Evolutionary conservation across 2,113 vertebrate genomes (phyloP), one percentile per base, ranked within the genome.

Genomic region (Neolamprologus toae): DNA sequence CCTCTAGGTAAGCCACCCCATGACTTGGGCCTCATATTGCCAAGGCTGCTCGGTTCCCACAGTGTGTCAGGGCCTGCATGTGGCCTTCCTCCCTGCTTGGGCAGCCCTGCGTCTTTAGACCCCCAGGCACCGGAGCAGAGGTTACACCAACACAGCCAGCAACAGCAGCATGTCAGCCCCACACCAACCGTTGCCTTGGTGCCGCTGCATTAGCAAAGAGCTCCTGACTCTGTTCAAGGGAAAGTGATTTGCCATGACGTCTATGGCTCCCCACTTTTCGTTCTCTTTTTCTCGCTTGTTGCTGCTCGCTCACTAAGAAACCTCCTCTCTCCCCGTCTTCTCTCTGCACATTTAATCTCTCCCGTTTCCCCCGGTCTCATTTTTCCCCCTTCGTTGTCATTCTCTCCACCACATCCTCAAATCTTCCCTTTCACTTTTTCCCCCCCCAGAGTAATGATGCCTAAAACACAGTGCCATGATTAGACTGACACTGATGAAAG

Each of bases 171-270:
- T 96, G 96, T 96, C 96, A 96, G 95, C 83, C 94, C 92, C 92
- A 85, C 94, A 96, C 95, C 94, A 94, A 93, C 92, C 93, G 96
- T 97, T 97, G 96, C 96, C 96, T 94, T 96, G 96, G 95, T 94
- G 94, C 95, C 11, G 82, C 93, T 83, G 90, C 89, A 93, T 93
- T 93, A 93, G 91, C 89, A 88, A 90, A 84, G 89, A 89, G 89
- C 88, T 93, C 89, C 90, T 37, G 88, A 94, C 86, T 94, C 87
- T 66, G 88, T 92, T 93, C 51, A 80, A 88, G 87, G 87, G 89
- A 86, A 90, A 94, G 95, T 93, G 91, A 95, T 94, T 95, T 93
- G 95, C 94, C 92, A 88, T 94, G 92, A 91, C 88, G 91, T 93
- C 80, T 82, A 12, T 23, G 78, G 86, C 88, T 90, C 91, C 86